Base-by-base conservation (phyloP, 2,888 invertebrate genomes). In the Drosophila peninsularis region DNA sequence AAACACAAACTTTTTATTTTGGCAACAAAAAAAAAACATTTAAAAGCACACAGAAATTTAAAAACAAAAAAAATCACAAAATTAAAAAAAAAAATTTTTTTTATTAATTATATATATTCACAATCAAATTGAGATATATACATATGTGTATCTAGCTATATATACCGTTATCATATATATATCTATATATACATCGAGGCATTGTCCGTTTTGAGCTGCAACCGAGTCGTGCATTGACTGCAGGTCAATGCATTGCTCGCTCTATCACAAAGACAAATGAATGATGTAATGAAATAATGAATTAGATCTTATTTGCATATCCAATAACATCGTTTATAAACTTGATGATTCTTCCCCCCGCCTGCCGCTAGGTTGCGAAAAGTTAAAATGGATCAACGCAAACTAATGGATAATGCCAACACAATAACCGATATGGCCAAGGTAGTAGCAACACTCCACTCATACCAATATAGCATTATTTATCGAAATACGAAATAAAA, bases 401-500 rank as follows among this genome's bases (percentile, higher is more conserved):
- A 99, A 94, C 94, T 99, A 89, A 98, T 98, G 96, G 99, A 99
- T 93, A 99, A 99, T 92, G 98, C 99, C 83, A 99, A 98, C 91
- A 99, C 99, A 68, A 97, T 99, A 93, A 98, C 99, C 69, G 99
- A 99, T 92, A 99, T 99, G 97, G 99, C 99, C 90, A 99, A 99
- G 96, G 99, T 99, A 95, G 94, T 93, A 92, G 50, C 13, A 19
- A 36, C 50, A 17, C 7, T 44, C 32, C 11, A 34, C 1, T 47
- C 4, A 10, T 6, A 5, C 5, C 21, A 13, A 24, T 36, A 7
- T 17, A n/a, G 14, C n/a, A 62, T 10, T 17, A 17, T 52, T 27
- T 30, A 14, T 17, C 37, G 21, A 56, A 9, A 14, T 3, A 7
- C 6, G 7, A 42, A 21, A 19, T 32, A 19, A 49, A 13, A 13